Conservation (phyloP, 2,113 vertebrate genomes). For the Crocuta crocuta region DNA sequence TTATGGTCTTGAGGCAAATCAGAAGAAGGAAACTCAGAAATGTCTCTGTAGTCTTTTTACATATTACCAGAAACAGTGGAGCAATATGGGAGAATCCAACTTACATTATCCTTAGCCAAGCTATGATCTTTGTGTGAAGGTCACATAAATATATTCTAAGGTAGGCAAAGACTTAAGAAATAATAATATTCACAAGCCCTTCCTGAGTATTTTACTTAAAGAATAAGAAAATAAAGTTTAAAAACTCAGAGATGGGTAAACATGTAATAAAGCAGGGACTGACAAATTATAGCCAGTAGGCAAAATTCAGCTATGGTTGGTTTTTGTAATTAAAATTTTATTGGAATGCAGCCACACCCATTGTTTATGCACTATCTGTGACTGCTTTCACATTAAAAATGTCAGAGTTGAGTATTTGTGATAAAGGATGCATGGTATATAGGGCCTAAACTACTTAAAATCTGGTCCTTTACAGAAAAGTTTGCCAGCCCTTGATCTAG, state of each 20-base stretch:
- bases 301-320: background rate
- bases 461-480: background rate
- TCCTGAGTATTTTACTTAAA: background rate
- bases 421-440: background rate
- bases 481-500: background rate
- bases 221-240: background rate
- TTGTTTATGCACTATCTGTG: background rate
- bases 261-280: background rate
- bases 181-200: background rate
- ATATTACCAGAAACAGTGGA: background rate
- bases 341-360: background rate
- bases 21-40: background rate
- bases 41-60: background rate
- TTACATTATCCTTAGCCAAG: background rate
- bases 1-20: background rate
- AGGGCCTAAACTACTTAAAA: background rate
- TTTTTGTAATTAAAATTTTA: background rate
- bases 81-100: background rate
- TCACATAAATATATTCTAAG: background rate
- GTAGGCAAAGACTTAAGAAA: background rate
- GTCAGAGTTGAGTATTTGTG: background rate
- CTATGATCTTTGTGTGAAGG: background rate
- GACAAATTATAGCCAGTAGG: background rate
- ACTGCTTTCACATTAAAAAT: background rate
- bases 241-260: background rate